Base-by-base conservation (phyloP, 2,888 invertebrate genomes). In the Brenthis daphne region DNA sequence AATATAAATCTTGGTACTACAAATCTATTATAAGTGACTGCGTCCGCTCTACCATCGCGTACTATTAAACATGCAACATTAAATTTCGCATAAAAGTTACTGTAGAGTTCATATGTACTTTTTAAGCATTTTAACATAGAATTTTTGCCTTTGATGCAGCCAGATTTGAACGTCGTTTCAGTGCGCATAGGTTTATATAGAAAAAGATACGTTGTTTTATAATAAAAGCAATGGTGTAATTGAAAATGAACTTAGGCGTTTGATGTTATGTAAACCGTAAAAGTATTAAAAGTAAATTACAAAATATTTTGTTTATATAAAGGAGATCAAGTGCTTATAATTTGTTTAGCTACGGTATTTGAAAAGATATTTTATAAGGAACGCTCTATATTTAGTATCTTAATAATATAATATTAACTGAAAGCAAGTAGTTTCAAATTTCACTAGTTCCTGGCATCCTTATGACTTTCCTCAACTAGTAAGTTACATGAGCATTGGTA, bases 51-150 rank as follows among this genome's bases (percentile, higher is more conserved):
- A 57, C 37, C 57, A 64, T 63, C 64, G 68, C 47, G 47, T 51
- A 47, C 63, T 57, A 64, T 68, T 67, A 61, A 64, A 56, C 56
- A 64, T 68, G 63, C 68, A 64, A 68, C 68, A 68, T 85, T 83
- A 83, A 85, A 82, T 85, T 82, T 79, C 79, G 73, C 77, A 85
- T 84, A 82, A 85, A 85, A 84, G 79, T 82, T 82, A 74, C 75
- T 65, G 60, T 65, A 20, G 37, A 58, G 43, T 65, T 64, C 33
- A 13, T 64, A 68, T 64, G 48, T 79, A 82, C 78, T 83, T 84
- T 85, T 82, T 79, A 80, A 82, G 82, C 78, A 82, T 83, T 85
- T 82, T 82, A 79, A 84, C 81, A 80, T 82, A 80, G 79, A 83
- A 81, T 82, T 79, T 75, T 69, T 75, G 81, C 81, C 80, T 85